These are phyloP conservation scores for Pachyuromys duprasi DNA, from an alignment of 2,797 vertebrate genomes.

Conservation along the genomic window DNA sequence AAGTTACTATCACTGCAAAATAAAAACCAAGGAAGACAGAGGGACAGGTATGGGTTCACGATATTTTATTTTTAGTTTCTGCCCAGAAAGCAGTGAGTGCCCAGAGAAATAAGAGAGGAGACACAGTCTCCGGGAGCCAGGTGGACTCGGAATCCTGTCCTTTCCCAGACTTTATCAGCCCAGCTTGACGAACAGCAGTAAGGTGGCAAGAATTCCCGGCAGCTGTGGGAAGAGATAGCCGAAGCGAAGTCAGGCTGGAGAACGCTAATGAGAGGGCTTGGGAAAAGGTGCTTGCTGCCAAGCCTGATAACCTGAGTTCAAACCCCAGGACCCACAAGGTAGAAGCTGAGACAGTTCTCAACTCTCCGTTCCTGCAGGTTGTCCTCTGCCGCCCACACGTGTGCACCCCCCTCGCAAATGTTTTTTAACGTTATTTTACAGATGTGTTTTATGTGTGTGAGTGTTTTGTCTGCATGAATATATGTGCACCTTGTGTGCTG, in stretches of 20 bases:
- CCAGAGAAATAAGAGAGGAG: neutral
- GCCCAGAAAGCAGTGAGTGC: neutral
- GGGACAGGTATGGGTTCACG: neutral
- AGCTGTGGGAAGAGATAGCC: neutral
- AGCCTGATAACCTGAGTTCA: neutral
- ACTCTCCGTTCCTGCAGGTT: neutral
- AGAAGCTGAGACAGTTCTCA: neutral
- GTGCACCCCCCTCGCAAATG: neutral
- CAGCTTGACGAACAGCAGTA: slow-evolving; percentile 53
- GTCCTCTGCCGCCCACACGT: neutral
- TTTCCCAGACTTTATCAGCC: slow-evolving; percentile 2
- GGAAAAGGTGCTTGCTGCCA: too few relatives aligned
- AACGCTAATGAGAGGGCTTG: neutral
- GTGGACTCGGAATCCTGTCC: neutral
- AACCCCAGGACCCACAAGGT: neutral
- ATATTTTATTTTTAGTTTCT: neutral
- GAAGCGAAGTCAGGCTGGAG: neutral
- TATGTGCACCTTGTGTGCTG: neutral
- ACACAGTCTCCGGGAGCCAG: neutral
- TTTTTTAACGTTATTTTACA: neutral
- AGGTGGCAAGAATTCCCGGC: slow-evolving; percentile 43
- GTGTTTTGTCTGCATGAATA: neutral
- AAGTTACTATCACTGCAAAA: neutral
- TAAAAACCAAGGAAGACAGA: neutral
- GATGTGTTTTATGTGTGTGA: neutral